Evolutionary conservation across 2,888 invertebrate species (phyloP).

Genomic region (Polylopha cassiicola): DNA sequence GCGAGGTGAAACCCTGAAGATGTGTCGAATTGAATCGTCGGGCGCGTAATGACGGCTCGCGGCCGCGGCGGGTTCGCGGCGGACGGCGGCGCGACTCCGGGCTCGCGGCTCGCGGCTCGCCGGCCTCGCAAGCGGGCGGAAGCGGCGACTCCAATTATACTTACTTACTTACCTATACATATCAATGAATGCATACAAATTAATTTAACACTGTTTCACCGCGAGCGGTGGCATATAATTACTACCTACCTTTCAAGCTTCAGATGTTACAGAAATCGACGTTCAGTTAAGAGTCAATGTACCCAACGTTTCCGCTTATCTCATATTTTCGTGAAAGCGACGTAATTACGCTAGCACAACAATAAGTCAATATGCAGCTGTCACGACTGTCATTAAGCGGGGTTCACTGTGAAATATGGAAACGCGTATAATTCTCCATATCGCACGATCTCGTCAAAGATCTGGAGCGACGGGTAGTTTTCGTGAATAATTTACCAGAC

Average conservation of each 20-base stretch:
- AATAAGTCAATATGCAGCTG: conserved; percentile 44
- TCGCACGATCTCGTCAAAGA: conserved; percentile 62
- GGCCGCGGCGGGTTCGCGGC: conserved; percentile 28
- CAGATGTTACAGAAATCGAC: conserved; percentile 5
- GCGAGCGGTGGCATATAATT: conserved; percentile 42
- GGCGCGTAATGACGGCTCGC: conserved; percentile 45
- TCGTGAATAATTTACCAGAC: conserved; percentile 73
- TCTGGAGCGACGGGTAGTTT: conserved; percentile 65
- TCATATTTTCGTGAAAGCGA: conserved; percentile 25
- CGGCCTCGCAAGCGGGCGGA: conserved; percentile 36
- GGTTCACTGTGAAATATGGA: conserved; percentile 59
- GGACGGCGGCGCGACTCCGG: too few relatives aligned
- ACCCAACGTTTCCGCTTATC: conserved; percentile 14
- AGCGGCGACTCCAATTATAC: conserved; percentile 40
- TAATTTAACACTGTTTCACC: conserved; percentile 59
- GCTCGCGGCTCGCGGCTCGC: too few relatives aligned
- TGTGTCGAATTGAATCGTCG: conserved; percentile 72
- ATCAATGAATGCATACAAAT: conserved; percentile 55
- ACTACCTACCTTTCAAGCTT: conserved; percentile 14
- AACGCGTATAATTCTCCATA: conserved; percentile 62
- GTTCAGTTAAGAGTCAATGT: conserved; percentile 1
- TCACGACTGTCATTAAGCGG: conserved; percentile 68
- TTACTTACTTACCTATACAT: conserved; percentile 27
- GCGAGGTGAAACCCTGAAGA: conserved; percentile 74
- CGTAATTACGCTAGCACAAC: conserved; percentile 42